Percentiles rank a stretch among this genome's conserved stretches.
Conservation (phyloP, 2,113 vertebrate genomes). For the Poeciliopsis retropinna region DNA sequence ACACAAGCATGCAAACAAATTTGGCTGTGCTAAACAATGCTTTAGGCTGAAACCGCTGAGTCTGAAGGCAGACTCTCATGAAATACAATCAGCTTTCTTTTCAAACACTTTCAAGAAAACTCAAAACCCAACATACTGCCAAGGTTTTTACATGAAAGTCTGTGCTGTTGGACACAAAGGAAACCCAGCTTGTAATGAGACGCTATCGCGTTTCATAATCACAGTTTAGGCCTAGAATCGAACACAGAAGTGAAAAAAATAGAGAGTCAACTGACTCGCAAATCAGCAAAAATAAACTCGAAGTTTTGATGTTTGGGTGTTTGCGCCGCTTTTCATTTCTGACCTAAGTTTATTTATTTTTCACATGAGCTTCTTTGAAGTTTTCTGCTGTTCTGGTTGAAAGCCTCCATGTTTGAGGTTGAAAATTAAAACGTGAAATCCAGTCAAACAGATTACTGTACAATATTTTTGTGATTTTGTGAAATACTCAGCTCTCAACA, state of each 20-base stretch:
- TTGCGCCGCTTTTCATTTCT: slow-evolving; percentile 14
- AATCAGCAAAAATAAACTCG: slow-evolving; percentile 47
- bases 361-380: slow-evolving; percentile 2
- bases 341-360: slow-evolving; percentile 3
- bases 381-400: neutral
- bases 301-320: slow-evolving; percentile 32
- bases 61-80: neutral
- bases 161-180: slow-evolving; percentile 42
- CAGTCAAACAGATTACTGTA: neutral
- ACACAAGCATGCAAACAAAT: neutral
- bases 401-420: neutral
- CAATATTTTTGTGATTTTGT: neutral
- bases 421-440: neutral
- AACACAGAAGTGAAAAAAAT: slow-evolving; percentile 42
- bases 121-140: slow-evolving; percentile 4
- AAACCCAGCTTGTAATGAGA: slow-evolving; percentile 50
- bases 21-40: slow-evolving; percentile 5
- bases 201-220: slow-evolving; percentile 55
- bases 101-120: slow-evolving; percentile 11
- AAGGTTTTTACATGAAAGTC: slow-evolving; percentile 29
- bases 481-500: neutral
- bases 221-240: neutral
- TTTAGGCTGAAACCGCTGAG: slow-evolving; percentile 8
- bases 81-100: neutral
- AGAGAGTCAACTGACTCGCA: slow-evolving; percentile 48